A percentile compares a stretch with the other conserved stretches of the same genome.
Evolutionary conservation across 2,888 invertebrate genomes (phyloP).

Genomic region (Panopea generosa): DNA sequence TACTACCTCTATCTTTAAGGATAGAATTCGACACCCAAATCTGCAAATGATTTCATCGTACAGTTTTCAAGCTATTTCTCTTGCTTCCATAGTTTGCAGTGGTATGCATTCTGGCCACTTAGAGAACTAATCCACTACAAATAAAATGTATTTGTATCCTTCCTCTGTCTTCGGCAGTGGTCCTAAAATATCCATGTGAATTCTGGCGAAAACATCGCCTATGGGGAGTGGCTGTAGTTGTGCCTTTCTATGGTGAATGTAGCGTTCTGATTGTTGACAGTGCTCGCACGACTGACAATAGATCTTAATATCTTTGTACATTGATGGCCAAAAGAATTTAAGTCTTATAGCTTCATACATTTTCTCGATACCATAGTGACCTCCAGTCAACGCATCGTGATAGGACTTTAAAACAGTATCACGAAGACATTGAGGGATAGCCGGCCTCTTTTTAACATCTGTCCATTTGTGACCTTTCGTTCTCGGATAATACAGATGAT

Average conservation of each 20-base stretch:
- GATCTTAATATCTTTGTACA: constrained; percentile 29
- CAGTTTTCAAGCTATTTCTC: constrained; percentile 13
- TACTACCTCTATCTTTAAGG: not conserved
- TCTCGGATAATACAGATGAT: constrained; percentile 29
- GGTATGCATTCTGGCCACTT: constrained; percentile 42
- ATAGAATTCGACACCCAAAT: constrained; percentile 28
- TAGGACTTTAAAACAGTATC: constrained; percentile 34
- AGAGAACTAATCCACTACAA: constrained; percentile 28
- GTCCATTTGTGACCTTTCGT: not conserved
- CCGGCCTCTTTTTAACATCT: constrained; percentile 10
- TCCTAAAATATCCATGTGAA: constrained; percentile 33
- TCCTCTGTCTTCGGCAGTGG: constrained; percentile 15
- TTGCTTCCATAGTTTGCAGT: constrained; percentile 27
- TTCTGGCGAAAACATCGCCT: constrained; percentile 7
- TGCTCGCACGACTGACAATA: constrained; percentile 20
- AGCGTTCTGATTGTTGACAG: constrained; percentile 27
- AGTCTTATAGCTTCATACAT: constrained; percentile 16
- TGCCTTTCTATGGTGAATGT: constrained; percentile 10
- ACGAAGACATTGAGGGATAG: constrained; percentile 28
- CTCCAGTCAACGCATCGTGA: constrained; percentile 43
- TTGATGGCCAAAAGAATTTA: constrained; percentile 42
- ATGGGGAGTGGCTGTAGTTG: constrained; percentile 18
- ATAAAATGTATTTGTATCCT: constrained; percentile 31
- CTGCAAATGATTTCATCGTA: constrained; percentile 32
- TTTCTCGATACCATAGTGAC: constrained; percentile 31